Evolutionary conservation across 2,888 invertebrate genomes (phyloP), one percentile per base, ranked within the genome.

Genomic region (Dasysyrphus albostriatus): DNA sequence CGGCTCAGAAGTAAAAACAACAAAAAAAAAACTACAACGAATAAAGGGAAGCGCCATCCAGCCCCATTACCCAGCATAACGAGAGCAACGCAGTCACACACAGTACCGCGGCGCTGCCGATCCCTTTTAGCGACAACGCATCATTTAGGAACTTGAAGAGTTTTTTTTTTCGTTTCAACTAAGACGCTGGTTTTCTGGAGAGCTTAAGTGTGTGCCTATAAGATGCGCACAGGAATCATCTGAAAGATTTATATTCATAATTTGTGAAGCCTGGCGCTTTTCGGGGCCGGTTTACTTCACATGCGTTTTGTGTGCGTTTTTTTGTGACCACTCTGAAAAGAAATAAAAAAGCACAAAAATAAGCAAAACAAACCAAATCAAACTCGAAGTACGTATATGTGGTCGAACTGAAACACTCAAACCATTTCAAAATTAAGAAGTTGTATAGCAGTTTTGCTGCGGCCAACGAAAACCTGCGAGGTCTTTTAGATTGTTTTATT

Each of bases 41-140:
- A 83, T 83, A 82, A 87, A 83, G 83, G 78, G 83, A 83, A 87
- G 87, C 87, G 87, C 87, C 87, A 87, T 87, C 87, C 87, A 87
- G 75, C 74, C 75, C 79, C 87, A 87, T 87, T 87, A 83, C 83
- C 74, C 74, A 87, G 67, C 54, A 39, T 69, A 83, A 87, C 87
- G 83, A 87, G 87, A 78, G 59, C 81, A 74, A 67, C 67, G 77
- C 70, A 81, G 56, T 73, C 63, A 70, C 73, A 65, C 56, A 70
- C 42, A 58, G 63, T 49, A 16, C 65, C 73, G 42, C 47, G 51
- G 42, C 47, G 51, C 80, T 67, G 69, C 80, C 84, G 70, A 76
- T 73, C 77, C 73, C 59, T 65, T 74, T 75, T 59, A 58, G 58
- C 74, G 61, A 61, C 72, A 49, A 82, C 74, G 73, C 82, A 73